These are phyloP conservation scores for Heliconius ismenius DNA, from an alignment of 2,888 invertebrate genomes.

Conservation along the genomic window DNA sequence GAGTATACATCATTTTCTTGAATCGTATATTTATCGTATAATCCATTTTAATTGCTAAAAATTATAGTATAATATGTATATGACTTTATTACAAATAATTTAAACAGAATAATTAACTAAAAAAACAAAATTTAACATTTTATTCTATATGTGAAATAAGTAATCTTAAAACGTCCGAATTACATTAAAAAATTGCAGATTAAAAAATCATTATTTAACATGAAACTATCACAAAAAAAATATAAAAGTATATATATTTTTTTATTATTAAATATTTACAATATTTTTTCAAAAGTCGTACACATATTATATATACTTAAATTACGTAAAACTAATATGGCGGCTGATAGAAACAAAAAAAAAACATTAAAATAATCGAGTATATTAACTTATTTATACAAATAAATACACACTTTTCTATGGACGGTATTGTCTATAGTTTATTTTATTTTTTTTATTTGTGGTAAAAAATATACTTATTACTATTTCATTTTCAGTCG, in stretches of 20 bases:
- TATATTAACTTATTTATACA: slow-evolving; percentile 58
- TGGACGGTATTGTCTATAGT: slow-evolving; percentile 76
- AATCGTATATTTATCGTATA: slow-evolving; percentile 45
- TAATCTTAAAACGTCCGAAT: no score
- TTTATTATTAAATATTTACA: slow-evolving; percentile 23
- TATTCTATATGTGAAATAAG: no score
- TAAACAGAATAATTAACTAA: no score
- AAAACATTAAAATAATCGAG: slow-evolving; percentile 64
- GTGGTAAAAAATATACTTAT: slow-evolving; percentile 72
- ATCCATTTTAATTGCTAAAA: slow-evolving; percentile 25
- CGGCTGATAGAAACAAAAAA: slow-evolving; percentile 57
- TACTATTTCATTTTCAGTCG: slow-evolving; percentile 70
- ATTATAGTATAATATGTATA: slow-evolving; percentile 33
- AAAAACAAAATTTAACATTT: no score
- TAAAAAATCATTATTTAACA: neutral
- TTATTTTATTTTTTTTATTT: slow-evolving; percentile 47
- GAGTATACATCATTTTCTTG: slow-evolving; percentile 43
- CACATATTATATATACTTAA: slow-evolving; percentile 42
- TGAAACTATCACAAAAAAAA: neutral
- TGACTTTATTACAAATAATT: neutral
- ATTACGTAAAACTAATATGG: slow-evolving; percentile 70
- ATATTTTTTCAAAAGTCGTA: slow-evolving; percentile 16
- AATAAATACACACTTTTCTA: slow-evolving; percentile 74
- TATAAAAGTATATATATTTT: slow-evolving; percentile 16
- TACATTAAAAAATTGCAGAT: neutral